Conservation (phyloP, 2,888 invertebrate genomes). For the Eristalis tenax region DNA sequence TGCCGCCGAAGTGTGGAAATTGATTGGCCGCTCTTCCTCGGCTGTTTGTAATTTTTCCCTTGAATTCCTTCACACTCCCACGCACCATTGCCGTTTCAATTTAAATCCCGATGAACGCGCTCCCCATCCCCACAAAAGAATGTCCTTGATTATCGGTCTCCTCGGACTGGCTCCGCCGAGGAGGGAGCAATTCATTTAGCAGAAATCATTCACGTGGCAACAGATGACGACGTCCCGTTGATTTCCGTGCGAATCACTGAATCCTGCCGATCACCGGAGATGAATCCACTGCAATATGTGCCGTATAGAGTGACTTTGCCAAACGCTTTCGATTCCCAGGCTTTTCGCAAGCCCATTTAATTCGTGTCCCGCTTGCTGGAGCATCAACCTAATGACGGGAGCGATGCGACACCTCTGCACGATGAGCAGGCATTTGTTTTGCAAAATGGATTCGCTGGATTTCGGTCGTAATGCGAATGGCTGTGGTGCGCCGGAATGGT, state of each 20-base stretch:
- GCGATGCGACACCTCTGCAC: conserved; percentile 7
- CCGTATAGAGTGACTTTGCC: conserved; percentile 2
- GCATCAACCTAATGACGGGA: conserved; percentile 3
- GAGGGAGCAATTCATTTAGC: neutral
- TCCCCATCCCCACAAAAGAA: neutral
- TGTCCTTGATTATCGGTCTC: neutral
- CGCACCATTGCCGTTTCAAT: conserved; percentile 36
- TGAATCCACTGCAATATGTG: conserved; percentile 16
- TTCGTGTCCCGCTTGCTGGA: neutral
- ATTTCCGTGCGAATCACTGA: neutral
- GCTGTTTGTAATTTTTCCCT: neutral
- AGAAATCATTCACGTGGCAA: neutral
- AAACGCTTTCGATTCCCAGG: neutral
- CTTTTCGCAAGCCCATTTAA: conserved; percentile 8
- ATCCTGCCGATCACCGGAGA: conserved; percentile 9
- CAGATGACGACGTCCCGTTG: neutral
- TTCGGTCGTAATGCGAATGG: neutral
- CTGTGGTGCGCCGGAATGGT: neutral
- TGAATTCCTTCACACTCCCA: conserved; percentile 27
- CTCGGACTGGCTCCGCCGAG: neutral
- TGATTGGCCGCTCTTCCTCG: conserved; percentile 19
- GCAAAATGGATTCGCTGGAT: conserved; percentile 1
- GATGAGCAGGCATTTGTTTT: conserved; percentile 1
- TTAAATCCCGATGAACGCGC: conserved; percentile 1
- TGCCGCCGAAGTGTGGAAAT: neutral